Evolutionary conservation across 1,140 invertebrate genomes (phyloP).

Genomic region (Tetragnatha versicolor): DNA sequence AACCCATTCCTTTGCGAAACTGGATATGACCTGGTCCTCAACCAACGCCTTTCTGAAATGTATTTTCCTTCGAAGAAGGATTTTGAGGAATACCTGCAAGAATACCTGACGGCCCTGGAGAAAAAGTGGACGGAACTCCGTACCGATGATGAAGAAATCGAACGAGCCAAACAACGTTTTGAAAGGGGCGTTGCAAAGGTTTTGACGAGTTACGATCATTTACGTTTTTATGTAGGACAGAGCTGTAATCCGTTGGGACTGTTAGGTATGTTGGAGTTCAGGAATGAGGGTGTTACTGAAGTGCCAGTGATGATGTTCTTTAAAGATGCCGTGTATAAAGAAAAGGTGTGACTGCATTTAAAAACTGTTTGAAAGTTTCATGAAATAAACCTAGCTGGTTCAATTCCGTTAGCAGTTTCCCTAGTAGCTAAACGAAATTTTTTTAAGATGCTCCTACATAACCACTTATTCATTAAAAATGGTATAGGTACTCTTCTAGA

Average conservation of each 20-base stretch:
- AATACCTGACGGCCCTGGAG: not conserved
- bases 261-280: not conserved
- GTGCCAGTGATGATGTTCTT: not conserved
- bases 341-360: not conserved
- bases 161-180: not conserved
- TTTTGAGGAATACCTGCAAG: not conserved
- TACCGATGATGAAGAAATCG: not conserved
- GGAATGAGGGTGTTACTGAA: not conserved
- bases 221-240: not conserved
- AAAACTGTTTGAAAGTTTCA: too few relatives aligned
- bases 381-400: too few relatives aligned
- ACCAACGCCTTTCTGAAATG: not conserved
- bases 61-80: not conserved
- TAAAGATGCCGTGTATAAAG: not conserved
- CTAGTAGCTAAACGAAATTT: too few relatives aligned
- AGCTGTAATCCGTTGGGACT: not conserved
- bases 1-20: not conserved
- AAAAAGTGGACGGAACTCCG: not conserved
- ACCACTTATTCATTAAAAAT: too few relatives aligned
- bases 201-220: not conserved
- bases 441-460: too few relatives aligned
- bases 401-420: too few relatives aligned
- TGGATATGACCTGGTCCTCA: not conserved
- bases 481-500: too few relatives aligned
- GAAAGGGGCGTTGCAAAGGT: not conserved